These are phyloP conservation scores for Acridotheres tristis DNA, from an alignment of 2,797 vertebrate genomes.

Conservation along the genomic window DNA sequence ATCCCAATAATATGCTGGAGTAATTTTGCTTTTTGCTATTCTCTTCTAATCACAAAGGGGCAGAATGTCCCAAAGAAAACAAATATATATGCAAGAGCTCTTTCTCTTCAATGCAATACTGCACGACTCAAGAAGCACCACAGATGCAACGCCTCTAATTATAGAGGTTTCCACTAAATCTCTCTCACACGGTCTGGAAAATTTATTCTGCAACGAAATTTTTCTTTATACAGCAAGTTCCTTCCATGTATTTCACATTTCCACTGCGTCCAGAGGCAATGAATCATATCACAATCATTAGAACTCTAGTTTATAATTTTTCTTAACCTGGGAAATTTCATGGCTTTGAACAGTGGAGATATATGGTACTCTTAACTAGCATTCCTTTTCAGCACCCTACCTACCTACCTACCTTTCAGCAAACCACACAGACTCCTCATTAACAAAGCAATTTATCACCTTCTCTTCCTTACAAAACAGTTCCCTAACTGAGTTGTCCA, in stretches of 20 bases:
- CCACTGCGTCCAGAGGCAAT: background rate
- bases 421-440: background rate
- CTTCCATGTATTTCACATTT: background rate
- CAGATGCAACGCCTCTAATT: background rate
- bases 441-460: background rate
- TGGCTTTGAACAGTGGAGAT: background rate
- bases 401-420: background rate
- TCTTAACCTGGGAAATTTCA: background rate
- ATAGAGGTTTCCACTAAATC: background rate
- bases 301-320: background rate
- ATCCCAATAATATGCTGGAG: background rate
- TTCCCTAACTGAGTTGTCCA: background rate
- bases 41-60: background rate
- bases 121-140: background rate
- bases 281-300: background rate
- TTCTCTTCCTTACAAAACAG: background rate
- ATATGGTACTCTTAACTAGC: background rate
- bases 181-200: background rate
- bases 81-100: background rate
- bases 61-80: background rate
- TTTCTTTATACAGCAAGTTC: background rate
- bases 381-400: background rate
- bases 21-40: background rate
- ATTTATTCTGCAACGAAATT: rapidly evolving
- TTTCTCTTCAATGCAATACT: background rate